These are phyloP conservation scores for Lamellibrachia columna DNA, from an alignment of 2,888 invertebrate genomes.

Conservation along the genomic window DNA sequence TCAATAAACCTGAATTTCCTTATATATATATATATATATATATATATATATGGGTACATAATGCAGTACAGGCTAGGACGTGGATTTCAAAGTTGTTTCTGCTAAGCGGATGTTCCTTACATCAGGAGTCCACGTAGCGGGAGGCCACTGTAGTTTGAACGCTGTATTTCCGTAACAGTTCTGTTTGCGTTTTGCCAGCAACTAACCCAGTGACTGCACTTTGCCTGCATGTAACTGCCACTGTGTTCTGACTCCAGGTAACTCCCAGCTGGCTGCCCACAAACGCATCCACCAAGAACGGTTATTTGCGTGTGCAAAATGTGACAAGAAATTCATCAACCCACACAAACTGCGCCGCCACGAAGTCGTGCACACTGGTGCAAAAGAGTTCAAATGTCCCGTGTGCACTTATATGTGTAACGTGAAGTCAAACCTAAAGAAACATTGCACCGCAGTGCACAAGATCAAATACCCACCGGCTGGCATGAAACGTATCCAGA, in stretches of 20 bases:
- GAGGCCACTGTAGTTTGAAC: too few species aligned
- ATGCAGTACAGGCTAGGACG: background rate
- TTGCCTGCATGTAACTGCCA: background rate
- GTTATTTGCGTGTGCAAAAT: constrained; percentile 25
- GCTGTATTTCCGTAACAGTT: too few species aligned
- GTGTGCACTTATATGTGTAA: constrained; percentile 28
- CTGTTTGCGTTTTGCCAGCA: too few species aligned
- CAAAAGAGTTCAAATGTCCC: constrained; percentile 31
- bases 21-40: too few species aligned
- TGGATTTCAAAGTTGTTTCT: too few species aligned
- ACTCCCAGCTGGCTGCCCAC: constrained; percentile 33
- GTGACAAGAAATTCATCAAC: constrained; percentile 28
- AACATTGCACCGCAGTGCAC: constrained; percentile 32
- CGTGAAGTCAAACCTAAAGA: constrained; percentile 30
- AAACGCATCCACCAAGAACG: constrained; percentile 26
- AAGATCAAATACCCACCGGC: constrained; percentile 30
- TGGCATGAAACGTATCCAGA: background rate
- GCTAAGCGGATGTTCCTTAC: too few species aligned
- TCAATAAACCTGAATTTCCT: too few species aligned
- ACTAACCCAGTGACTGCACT: too few species aligned
- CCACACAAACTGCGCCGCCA: constrained; percentile 32
- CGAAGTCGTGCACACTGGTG: constrained; percentile 29
- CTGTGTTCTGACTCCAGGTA: constrained; percentile 24
- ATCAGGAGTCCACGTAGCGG: too few species aligned
- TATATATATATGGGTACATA: background rate